Evolutionary conservation across 2,113 vertebrate genomes (phyloP).

Genomic region (Phrynosoma blainvillii): DNA sequence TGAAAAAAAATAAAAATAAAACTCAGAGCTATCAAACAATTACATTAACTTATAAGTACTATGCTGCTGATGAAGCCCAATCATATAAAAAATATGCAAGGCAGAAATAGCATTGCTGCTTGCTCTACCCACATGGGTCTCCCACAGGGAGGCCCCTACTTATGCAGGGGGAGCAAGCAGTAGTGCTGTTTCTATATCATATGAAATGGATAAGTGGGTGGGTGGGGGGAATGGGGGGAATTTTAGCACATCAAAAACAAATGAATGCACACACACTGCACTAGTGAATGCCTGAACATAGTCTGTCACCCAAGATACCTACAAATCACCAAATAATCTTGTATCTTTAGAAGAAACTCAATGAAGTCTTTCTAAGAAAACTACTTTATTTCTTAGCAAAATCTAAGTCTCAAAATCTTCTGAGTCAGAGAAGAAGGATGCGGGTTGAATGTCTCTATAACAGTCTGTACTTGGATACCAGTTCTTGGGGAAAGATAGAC

Average conservation of each 20-base stretch:
- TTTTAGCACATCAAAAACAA: no score
- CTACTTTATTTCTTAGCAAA: neutral
- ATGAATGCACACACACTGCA: no score
- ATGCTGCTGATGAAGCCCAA: neutral
- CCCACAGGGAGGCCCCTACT: no score
- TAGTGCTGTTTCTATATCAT: no score
- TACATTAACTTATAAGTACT: neutral
- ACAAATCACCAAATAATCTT: neutral
- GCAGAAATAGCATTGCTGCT: no score
- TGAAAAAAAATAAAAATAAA: neutral
- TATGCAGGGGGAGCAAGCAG: no score
- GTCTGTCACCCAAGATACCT: neutral
- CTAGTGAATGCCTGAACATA: no score
- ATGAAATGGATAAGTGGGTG: no score
- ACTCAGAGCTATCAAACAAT: neutral
- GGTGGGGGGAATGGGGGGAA: no score
- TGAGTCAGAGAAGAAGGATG: neutral
- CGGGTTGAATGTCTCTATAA: neutral
- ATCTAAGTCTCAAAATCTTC: no score
- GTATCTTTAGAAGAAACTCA: neutral
- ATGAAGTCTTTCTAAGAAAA: neutral
- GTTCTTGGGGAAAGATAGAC: neutral
- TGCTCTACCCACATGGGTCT: no score
- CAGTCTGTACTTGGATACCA: no score
- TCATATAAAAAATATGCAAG: neutral